Evolutionary conservation across 2,113 vertebrate genomes (phyloP).

Genomic region (Hyla sarda): DNA sequence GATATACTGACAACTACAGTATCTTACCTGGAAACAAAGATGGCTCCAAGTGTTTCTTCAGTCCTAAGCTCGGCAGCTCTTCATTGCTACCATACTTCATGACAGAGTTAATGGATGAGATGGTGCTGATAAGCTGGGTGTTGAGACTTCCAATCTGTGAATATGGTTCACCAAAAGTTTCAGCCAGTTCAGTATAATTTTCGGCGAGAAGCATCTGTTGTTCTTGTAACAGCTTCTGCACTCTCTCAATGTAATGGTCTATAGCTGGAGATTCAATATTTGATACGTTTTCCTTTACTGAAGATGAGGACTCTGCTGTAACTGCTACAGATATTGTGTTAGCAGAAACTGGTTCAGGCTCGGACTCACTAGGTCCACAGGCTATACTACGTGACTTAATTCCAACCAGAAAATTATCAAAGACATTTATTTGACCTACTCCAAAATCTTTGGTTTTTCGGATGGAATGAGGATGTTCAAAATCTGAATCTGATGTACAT

Average conservation of each 20-base stretch:
- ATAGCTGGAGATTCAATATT: constrained; percentile 70
- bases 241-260: constrained; percentile 92
- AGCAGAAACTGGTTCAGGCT: neutral
- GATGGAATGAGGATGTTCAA: constrained; percentile 69
- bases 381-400: constrained; percentile 92
- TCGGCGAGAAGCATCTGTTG: constrained; percentile 93
- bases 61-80: constrained; percentile 74
- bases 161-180: constrained; percentile 91
- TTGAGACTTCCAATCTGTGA: constrained; percentile 93
- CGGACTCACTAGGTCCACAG: constrained; percentile 80
- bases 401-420: constrained; percentile 92
- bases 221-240: constrained; percentile 92
- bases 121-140: constrained; percentile 91
- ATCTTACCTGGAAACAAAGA: constrained; percentile 66
- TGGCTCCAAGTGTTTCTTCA: constrained; percentile 67
- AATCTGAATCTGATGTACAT: constrained; percentile 75
- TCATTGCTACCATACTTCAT: constrained; percentile 87
- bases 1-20: too few relatives aligned
- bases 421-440: constrained; percentile 80
- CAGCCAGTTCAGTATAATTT: constrained; percentile 93
- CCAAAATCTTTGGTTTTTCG: constrained; percentile 90
- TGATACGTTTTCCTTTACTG: constrained; percentile 56
- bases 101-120: constrained; percentile 90
- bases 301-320: constrained; percentile 77
- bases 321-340: constrained; percentile 86